Evolutionary conservation across 2,113 vertebrate species (phyloP).

Genomic region (Lophochroa leadbeateri): DNA sequence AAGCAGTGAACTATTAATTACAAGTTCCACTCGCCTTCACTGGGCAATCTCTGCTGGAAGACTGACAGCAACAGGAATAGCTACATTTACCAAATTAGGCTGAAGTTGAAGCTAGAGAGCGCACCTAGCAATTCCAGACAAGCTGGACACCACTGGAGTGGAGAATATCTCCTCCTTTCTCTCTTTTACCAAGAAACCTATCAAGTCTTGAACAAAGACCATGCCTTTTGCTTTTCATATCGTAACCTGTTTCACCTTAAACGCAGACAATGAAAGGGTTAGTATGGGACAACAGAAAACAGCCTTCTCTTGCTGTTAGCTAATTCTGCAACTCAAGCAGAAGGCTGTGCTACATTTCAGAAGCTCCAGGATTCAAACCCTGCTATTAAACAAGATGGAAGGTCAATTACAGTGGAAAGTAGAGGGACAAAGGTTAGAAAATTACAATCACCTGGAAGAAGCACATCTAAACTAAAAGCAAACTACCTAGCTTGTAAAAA

Average conservation of each 20-base stretch:
- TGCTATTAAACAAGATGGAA: neutral
- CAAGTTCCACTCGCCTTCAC: neutral
- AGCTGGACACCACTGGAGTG: neutral
- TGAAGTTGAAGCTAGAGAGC: neutral
- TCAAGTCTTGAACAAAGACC: neutral
- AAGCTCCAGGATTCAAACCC: neutral
- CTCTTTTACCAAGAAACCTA: neutral
- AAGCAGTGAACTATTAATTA: neutral
- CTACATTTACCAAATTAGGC: neutral
- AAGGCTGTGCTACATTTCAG: neutral
- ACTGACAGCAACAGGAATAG: neutral
- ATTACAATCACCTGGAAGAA: neutral
- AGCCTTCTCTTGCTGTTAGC: neutral
- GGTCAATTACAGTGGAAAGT: neutral
- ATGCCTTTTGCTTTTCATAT: neutral
- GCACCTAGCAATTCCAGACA: neutral
- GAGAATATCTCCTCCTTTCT: neutral
- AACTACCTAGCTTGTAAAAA: neutral
- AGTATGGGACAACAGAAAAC: neutral
- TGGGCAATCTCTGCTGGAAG: neutral
- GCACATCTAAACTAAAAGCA: neutral
- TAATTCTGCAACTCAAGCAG: neutral
- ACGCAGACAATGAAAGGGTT: neutral
- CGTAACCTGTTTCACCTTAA: neutral
- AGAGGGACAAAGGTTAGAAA: neutral